These are phyloP conservation scores for Osmoderma eremita DNA, from an alignment of 2,888 invertebrate species.

Conservation along the genomic window DNA sequence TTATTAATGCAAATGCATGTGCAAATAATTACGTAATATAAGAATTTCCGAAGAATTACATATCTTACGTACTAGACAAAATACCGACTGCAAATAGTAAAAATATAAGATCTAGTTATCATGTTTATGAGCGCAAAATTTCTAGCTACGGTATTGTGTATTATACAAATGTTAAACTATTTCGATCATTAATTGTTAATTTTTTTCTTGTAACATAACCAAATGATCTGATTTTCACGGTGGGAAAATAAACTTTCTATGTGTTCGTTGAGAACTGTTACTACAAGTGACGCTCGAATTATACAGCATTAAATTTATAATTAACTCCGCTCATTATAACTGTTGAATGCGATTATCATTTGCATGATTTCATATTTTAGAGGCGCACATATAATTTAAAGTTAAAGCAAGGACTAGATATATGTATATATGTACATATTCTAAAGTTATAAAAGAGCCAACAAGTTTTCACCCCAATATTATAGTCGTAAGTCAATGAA, in stretches of 20 bases:
- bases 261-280: slow-evolving; percentile 25
- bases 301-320: slow-evolving; percentile 20
- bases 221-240: slow-evolving; percentile 34
- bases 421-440: too few species aligned
- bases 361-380: slow-evolving; percentile 24
- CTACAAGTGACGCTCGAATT: slow-evolving; percentile 13
- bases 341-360: slow-evolving; percentile 27
- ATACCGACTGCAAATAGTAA: too few species aligned
- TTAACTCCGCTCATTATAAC: slow-evolving; percentile 31
- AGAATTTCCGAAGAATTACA: neutral
- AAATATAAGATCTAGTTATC: neutral
- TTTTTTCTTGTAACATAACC: neutral
- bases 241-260: slow-evolving; percentile 23
- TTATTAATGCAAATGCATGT: too few species aligned
- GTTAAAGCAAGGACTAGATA: too few species aligned
- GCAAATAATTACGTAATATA: neutral
- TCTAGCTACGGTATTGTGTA: neutral
- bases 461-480: too few species aligned
- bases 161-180: slow-evolving; percentile 1
- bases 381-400: neutral
- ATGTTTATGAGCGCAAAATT: neutral
- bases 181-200: slow-evolving; percentile 9
- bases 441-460: too few species aligned
- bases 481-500: too few species aligned
- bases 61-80: too few species aligned